Base-by-base conservation (phyloP, 2,888 invertebrate species). In the Diaprepes abbreviatus region DNA sequence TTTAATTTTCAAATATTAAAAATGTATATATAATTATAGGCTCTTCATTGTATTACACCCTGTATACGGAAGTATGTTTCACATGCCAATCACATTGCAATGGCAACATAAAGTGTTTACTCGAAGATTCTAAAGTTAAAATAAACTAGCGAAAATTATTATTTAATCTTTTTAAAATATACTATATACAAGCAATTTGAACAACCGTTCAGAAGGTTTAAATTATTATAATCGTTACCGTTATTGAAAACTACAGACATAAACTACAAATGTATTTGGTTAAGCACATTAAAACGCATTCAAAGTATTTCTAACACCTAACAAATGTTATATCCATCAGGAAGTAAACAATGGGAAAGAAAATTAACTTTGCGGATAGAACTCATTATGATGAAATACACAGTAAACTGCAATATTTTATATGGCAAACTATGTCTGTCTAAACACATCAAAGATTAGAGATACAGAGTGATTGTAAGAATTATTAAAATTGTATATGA, bases 91-190 rank as follows among this genome's bases (percentile, higher is more conserved):
- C 16, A 50, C 9, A 28, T 50, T 28, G 28, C 48, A 28, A 16
- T 24, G 1, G 48, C 10, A 14, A 16, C n/a, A 50, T 14, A 28
- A 16, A 9, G 3, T 16, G 48, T 28, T 50, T 45, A 24, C 12
- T 24, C 24, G 6, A 28, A 28, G 48, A 16, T 28, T 28, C n/a
- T 50, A 16, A 28, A 50, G 48, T 70, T n/a, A 60, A 45, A 60
- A 60, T 45, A 60, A 60, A 33, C 45, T 16, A 48, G 7, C 12
- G 33, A 35, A 60, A 60, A 33, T 43, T 45, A 60, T 60, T 60
- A 48, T 45, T 48, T 33, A 60, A 60, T 48, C 48, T 35, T 35
- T 28, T 28, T 50, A 28, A 50, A 50, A 28, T 7, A 62, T 48
- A 35, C 35, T 52, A 16, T 50, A 62, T 16, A 50, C 35, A 63